Conservation (phyloP, 2,113 vertebrate species). For the Rafetus swinhoei region DNA sequence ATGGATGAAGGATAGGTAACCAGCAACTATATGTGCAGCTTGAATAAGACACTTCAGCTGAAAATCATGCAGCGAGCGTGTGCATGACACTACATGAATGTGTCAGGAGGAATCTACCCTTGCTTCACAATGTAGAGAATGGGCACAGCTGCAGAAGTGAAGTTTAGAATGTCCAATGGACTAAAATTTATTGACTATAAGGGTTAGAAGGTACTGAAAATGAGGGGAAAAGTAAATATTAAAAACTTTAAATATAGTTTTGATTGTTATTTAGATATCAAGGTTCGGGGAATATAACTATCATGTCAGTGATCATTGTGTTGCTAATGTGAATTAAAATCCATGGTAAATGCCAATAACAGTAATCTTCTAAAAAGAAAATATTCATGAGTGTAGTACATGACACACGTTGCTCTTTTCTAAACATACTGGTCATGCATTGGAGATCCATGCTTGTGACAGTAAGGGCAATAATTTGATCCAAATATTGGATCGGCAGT, state of each 20-base stretch:
- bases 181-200: neutral
- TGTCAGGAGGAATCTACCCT: fast-evolving
- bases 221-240: neutral
- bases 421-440: neutral
- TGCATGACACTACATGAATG: fast-evolving
- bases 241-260: neutral
- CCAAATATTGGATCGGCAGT: neutral
- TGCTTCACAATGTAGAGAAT: neutral
- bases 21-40: slow-evolving; percentile 76
- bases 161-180: neutral
- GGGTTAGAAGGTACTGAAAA: neutral
- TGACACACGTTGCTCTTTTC: neutral
- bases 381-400: neutral
- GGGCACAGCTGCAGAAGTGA: fast-evolving
- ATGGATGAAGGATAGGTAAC: slow-evolving; percentile 99
- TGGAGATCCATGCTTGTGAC: neutral
- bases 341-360: neutral
- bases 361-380: neutral
- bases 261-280: neutral
- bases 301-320: too few species aligned
- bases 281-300: neutral
- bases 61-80: neutral
- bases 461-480: neutral
- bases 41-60: neutral
- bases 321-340: too few species aligned